These are phyloP conservation scores for Manis javanica DNA, from an alignment of 2,797 vertebrate species.

Conservation along the genomic window DNA sequence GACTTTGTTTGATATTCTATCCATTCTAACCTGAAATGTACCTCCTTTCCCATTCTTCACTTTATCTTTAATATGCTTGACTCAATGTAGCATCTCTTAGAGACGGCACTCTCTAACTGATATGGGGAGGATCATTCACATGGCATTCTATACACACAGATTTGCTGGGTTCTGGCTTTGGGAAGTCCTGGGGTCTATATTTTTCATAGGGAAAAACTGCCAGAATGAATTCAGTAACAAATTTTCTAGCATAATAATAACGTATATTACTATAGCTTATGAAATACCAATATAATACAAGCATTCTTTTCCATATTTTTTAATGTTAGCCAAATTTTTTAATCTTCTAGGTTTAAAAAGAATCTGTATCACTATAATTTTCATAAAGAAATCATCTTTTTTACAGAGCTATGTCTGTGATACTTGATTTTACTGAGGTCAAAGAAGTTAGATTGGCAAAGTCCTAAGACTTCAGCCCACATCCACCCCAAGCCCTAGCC, in stretches of 20 bases:
- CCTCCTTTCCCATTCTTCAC: background rate
- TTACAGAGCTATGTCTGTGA: conserved; percentile 1
- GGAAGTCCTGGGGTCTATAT: background rate
- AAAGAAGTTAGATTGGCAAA: background rate
- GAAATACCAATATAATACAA: background rate
- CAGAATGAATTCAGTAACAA: conserved; percentile 4
- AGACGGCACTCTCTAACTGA: background rate
- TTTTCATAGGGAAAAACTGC: background rate
- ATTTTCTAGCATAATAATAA: conserved; percentile 19
- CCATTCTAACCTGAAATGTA: background rate
- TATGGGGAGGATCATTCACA: background rate
- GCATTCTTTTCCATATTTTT: conserved; percentile 28
- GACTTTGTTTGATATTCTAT: background rate
- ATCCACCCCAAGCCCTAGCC: background rate
- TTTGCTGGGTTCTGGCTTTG: conserved; percentile 12
- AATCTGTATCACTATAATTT: background rate
- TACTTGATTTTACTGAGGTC: background rate
- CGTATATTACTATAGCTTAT: background rate
- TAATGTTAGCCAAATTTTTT: background rate
- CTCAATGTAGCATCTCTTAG: background rate
- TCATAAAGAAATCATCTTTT: background rate
- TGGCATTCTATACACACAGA: background rate
- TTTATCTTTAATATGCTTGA: background rate
- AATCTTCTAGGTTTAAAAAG: background rate
- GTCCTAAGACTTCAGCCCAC: background rate